Evolutionary conservation across 2,888 invertebrate species (phyloP), one percentile per base, ranked within the genome.

Genomic region (Caenorhabditis virilis): DNA sequence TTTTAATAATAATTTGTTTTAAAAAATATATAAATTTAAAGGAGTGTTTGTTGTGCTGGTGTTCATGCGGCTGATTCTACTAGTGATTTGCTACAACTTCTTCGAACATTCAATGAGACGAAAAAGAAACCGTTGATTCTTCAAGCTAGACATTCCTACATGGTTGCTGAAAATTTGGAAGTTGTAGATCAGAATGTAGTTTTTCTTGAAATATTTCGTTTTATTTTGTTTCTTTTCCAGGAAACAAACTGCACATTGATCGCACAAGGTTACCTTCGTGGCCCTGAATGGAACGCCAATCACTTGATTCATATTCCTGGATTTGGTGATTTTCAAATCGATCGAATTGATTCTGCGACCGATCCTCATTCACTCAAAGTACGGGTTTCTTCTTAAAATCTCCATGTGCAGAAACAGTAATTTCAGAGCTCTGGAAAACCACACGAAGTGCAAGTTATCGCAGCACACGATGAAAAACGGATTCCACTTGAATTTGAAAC

Each of bases 301-400:
- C 88, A 90, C 64, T 86, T 95, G 52, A 88, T 98, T 23, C 93
- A 98, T 82, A 88, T 98, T 53, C 90, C 92, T 42, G 95, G 95
- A 0, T 88, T 92, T 79, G 95, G 95, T 9, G 92, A 95, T 82
- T 97, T 91, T 83, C 95, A 95, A 86, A 89, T 98, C 88, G 86
- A 87, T 0, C 89, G 90, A 27, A 69, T 74, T 22, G 61, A 61
- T 36, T 30, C 53, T 1, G 53, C 78, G 63, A 43, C 58, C 20
- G 68, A 71, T 33, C 69, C 65, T 0, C 65, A 82, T 47, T 60
- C 74, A 9, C 25, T 74, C 39, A 78, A 72, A 46, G 27, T 52
- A 46, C 3, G 26, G 2, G n/a, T n/a, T n/a, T n/a, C n/a, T n/a
- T n/a, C n/a, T n/a, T n/a, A n/a, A n/a, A n/a, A n/a, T n/a, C n/a